These are phyloP conservation scores for Neelides sp. DNA, from an alignment of 1,140 invertebrate species.

Conservation along the genomic window DNA sequence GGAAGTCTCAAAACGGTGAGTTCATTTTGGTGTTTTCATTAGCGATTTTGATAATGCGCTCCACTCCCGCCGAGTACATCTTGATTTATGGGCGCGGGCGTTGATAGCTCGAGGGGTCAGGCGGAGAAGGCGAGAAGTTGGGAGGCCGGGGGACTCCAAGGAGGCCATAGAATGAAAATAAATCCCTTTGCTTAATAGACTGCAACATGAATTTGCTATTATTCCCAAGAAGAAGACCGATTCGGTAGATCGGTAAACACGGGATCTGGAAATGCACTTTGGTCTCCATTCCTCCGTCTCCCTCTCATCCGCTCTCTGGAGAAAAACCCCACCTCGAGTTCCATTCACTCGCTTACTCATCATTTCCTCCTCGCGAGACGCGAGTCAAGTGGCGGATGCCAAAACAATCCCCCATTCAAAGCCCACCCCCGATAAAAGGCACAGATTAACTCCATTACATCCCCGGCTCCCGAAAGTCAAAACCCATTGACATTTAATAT, in stretches of 20 bases:
- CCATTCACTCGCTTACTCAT: constrained; percentile 15
- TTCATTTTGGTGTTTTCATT: constrained; percentile 31
- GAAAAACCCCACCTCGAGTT: constrained; percentile 4
- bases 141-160: constrained; percentile 9
- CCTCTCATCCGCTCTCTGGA: constrained; percentile 16
- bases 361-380: neutral
- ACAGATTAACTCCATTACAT: too few species aligned
- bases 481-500: constrained; percentile 28
- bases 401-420: neutral
- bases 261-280: constrained; percentile 40
- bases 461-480: too few species aligned
- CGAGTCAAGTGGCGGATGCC: neutral
- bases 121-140: constrained; percentile 14
- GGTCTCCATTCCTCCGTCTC: constrained; percentile 25
- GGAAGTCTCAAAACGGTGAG: constrained; percentile 21
- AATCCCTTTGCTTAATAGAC: constrained; percentile 42
- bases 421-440: too few species aligned
- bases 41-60: constrained; percentile 27
- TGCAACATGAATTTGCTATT: constrained; percentile 42
- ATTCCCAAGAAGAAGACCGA: constrained; percentile 38
- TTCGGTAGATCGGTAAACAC: constrained; percentile 36
- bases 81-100: constrained; percentile 19
- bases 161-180: constrained; percentile 39
- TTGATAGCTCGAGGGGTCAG: neutral
- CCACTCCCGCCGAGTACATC: too few species aligned